These are phyloP conservation scores for Amphilophus citrinellus DNA, from an alignment of 2,113 vertebrate species.

Conservation along the genomic window DNA sequence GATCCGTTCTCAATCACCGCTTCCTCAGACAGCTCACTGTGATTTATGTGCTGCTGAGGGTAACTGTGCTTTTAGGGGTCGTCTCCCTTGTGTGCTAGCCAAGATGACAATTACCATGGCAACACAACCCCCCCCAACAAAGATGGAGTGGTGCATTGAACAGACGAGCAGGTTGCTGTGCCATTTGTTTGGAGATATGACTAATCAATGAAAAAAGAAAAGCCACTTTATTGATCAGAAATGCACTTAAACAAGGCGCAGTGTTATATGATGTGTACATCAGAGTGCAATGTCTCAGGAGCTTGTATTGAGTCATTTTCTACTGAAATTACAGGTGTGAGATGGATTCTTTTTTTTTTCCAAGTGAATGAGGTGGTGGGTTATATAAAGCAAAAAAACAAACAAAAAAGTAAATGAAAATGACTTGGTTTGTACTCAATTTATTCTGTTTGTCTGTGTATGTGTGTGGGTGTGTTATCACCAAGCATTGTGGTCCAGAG, in stretches of 20 bases:
- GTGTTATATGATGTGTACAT: not conserved
- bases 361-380: not conserved
- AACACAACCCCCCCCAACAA: slow-evolving; percentile 57
- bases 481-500: no score
- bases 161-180: slow-evolving; percentile 22
- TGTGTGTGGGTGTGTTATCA: no score
- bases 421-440: not conserved
- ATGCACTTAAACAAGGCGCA: not conserved
- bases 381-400: not conserved
- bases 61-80: slow-evolving; percentile 36
- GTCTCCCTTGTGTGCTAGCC: slow-evolving; percentile 45
- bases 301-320: not conserved
- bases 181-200: slow-evolving; percentile 17
- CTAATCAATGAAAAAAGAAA: slow-evolving; percentile 31
- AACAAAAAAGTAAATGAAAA: not conserved
- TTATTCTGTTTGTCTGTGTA: no score
- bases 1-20: not conserved
- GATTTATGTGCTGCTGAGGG: slow-evolving; percentile 43
- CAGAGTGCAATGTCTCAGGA: not conserved
- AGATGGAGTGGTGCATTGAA: slow-evolving; percentile 47
- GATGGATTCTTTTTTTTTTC: not conserved
- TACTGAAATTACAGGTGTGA: not conserved
- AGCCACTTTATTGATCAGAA: not conserved
- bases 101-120: slow-evolving; percentile 73
- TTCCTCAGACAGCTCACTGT: slow-evolving; percentile 15